A percentile compares a stretch with the other conserved stretches of the same genome.
These are phyloP conservation scores for Drosophila gaucha DNA, from an alignment of 2,888 invertebrate species.

Conservation along the genomic window DNA sequence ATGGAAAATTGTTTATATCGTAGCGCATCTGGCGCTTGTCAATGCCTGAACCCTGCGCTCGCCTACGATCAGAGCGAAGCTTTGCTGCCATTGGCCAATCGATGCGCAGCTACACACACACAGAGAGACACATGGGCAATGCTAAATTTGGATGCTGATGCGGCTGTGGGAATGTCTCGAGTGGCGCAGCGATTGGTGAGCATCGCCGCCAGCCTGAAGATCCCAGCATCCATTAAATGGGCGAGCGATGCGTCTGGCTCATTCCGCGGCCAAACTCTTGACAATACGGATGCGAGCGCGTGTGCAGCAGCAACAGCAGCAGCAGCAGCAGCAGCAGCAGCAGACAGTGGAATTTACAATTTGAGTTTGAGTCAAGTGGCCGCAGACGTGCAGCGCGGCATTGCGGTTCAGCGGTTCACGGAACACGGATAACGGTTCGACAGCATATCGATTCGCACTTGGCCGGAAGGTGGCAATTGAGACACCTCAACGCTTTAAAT, in stretches of 20 bases:
- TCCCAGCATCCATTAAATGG: slow-evolving; percentile 47
- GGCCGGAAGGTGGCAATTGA: slow-evolving; percentile 78
- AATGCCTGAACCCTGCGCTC: background rate
- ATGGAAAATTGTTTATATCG: background rate
- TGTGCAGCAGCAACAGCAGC: slow-evolving; percentile 19
- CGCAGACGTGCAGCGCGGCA: slow-evolving; percentile 17
- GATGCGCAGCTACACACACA: background rate
- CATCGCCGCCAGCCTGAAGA: slow-evolving; percentile 16
- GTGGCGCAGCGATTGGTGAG: slow-evolving; percentile 58
- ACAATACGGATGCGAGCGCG: slow-evolving; percentile 66
- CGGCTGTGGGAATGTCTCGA: slow-evolving; percentile 35
- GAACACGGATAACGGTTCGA: slow-evolving; percentile 23
- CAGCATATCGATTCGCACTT: slow-evolving; percentile 66
- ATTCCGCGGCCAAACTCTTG: slow-evolving; percentile 77
- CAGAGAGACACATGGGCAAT: slow-evolving; percentile 2
- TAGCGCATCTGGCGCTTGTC: slow-evolving; percentile 10
- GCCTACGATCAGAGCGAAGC: slow-evolving; percentile 3
- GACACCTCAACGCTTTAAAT: slow-evolving; percentile 75
- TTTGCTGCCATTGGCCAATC: slow-evolving; percentile 36
- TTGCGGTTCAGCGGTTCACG: slow-evolving; percentile 12
- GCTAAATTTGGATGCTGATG: slow-evolving; percentile 54
- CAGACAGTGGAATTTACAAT: slow-evolving; percentile 24
- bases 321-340: slow-evolving; percentile 7
- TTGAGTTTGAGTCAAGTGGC: slow-evolving; percentile 30
- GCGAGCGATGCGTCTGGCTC: slow-evolving; percentile 47